phyloP scores from a whole-genome alignment of 2,113 vertebrate species.

The Tragelaphus strepsiceros region DNA sequence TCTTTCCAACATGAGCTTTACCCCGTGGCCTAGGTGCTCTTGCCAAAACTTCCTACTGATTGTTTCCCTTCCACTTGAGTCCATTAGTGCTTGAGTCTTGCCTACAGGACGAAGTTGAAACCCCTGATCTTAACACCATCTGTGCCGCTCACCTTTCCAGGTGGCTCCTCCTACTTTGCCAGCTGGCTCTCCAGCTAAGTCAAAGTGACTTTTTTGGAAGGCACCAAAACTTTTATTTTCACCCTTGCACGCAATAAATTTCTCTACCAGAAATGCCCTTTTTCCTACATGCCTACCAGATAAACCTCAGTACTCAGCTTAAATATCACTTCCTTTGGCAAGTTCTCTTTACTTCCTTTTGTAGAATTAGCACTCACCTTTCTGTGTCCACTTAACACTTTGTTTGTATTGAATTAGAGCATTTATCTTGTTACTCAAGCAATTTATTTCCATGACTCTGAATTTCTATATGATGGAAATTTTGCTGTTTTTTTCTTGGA shows the following conservation, averaged over 20 bases:
- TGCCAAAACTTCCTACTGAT: neutral
- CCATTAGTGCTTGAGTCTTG: neutral
- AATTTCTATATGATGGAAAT: neutral
- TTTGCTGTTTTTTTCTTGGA: neutral
- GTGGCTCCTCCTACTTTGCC: neutral
- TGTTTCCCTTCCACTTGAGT: neutral
- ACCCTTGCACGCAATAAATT: neutral
- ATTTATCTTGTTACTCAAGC: neutral
- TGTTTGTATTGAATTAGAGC: neutral
- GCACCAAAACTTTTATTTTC: neutral
- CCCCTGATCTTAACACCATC: neutral
- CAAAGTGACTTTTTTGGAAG: neutral
- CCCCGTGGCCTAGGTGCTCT: neutral
- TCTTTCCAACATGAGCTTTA: neutral
- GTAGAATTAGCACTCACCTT: neutral
- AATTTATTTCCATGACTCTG: neutral
- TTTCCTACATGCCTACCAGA: neutral
- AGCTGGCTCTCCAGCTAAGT: neutral
- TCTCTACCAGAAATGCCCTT: neutral
- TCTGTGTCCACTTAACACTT: neutral
- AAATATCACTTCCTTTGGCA: neutral
- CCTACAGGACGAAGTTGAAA: neutral
- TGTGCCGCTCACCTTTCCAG: neutral
- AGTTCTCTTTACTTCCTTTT: neutral
- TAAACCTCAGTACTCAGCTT: neutral